Base-by-base conservation (phyloP, 2,888 invertebrate genomes). In the Sturmia bella region DNA sequence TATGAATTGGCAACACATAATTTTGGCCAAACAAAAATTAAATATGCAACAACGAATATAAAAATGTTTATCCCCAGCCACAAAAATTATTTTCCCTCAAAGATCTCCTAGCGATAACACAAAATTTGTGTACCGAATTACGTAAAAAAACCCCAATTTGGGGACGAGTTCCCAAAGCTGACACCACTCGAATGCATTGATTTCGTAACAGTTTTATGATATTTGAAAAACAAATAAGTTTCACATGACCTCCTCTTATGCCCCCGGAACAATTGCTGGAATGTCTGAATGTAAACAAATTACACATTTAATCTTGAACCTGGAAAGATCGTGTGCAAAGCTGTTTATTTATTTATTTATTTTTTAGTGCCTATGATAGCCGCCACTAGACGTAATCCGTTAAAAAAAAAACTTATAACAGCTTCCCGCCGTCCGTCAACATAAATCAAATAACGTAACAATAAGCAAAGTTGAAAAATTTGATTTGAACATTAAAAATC, bases 371-470 rank as follows among this genome's bases (percentile, higher is more conserved):
- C 13, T 17, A 68, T 54, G 59, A 39, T 15, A 41, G 45, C 73
- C 45, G 48, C 15, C 56, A 64, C 32, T 56, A 37, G 37, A 56
- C 12, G 52, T 52, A 72, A 32, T 21, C 32, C 2, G 32, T 32
- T 21, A 15, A 72, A 61, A 37, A 45, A 54, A 54, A 15, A 21
- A 4, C 37, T 74, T 48, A 27, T 57, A 70, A 70, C 70, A 61
- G 54, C 66, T 80, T 56, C 61, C 56, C 41, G 66, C 72, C 56
- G 61, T 56, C 72, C 50, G 61, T 54, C 70, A 52, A 61, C 80
- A 81, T 81, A 81, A 81, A 81, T 81, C 80, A 81, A 81, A 73
- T 17, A 43, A 37, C 50, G 72, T 43, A 81, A 76, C 72, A 81
- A 76, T 76, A 43, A 66, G 45, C n/a, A 24, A 54, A 54, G 54